Percentiles rank a stretch among this genome's conserved stretches.
These are phyloP conservation scores for Scolopax bukidnonensis DNA, from an alignment of 2,797 vertebrate genomes.

Conservation along the genomic window DNA sequence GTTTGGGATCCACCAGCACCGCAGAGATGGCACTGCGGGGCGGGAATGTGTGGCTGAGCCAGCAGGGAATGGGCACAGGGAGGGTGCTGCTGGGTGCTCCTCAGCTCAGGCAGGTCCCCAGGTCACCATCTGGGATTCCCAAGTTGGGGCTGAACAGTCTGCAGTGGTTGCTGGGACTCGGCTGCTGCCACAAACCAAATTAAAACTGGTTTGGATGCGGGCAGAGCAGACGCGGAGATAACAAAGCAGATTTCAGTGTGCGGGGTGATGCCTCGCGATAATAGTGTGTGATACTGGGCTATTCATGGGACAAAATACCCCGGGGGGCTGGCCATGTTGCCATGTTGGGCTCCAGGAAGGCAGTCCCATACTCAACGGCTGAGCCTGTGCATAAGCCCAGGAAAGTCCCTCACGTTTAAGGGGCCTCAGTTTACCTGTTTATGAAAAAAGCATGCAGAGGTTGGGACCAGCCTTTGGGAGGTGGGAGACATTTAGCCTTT, in stretches of 20 bases:
- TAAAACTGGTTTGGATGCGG: neutral
- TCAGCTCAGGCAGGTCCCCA: neutral
- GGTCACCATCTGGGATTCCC: neutral
- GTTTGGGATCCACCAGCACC: neutral
- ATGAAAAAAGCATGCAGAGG: neutral
- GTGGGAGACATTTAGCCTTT: neutral
- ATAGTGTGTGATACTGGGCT: neutral
- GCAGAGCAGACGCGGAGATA: neutral
- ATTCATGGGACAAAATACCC: neutral
- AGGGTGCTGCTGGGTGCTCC: neutral
- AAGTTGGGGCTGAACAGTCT: neutral
- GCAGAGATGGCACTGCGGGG: neutral
- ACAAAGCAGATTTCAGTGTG: neutral
- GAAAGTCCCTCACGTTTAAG: fast-evolving
- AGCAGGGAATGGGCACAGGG: neutral
- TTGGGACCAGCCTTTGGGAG: fast-evolving
- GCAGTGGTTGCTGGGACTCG: neutral
- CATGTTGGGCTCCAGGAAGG: neutral
- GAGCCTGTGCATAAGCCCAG: neutral
- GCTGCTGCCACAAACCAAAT: neutral
- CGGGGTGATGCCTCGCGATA: neutral
- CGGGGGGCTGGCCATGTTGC: neutral
- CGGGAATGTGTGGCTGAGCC: neutral
- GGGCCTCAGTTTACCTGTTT: neutral
- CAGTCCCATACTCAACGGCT: neutral